A percentile compares a stretch with the other conserved stretches of the same genome.
phyloP scores from a whole-genome alignment of 2,797 vertebrate species.

The Sebastes iracundus region DNA sequence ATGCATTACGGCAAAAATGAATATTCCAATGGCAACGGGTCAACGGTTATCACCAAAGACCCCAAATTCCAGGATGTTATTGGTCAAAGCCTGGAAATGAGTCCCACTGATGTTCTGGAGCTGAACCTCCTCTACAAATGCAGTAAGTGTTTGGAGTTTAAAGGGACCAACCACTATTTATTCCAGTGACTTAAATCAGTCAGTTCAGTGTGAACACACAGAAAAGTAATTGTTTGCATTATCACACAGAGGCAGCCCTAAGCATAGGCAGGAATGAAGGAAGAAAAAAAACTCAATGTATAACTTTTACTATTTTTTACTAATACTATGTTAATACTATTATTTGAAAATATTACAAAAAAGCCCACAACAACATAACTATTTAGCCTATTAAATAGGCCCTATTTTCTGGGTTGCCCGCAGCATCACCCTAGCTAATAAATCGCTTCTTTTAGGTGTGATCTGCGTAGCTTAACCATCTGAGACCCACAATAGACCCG shows the following conservation, averaged over 20 bases:
- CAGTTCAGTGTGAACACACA: not conserved
- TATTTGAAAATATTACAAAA: too few relatives aligned
- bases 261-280: too few relatives aligned
- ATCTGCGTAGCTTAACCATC: too few relatives aligned
- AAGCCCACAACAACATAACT: too few relatives aligned
- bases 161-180: not conserved
- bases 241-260: not conserved
- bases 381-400: too few relatives aligned
- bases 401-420: too few relatives aligned
- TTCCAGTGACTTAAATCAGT: not conserved
- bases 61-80: constrained; percentile 84
- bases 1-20: constrained; percentile 86
- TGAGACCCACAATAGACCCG: too few relatives aligned
- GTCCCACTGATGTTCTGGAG: constrained; percentile 70
- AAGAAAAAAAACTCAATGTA: too few relatives aligned
- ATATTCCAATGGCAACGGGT: constrained; percentile 80
- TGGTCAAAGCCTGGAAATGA: constrained; percentile 85
- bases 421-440: too few relatives aligned
- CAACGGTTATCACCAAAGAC: constrained; percentile 86
- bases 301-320: too few relatives aligned
- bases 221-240: not conserved
- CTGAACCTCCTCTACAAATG: constrained; percentile 85
- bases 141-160: constrained; percentile 75
- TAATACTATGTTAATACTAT: too few relatives aligned
- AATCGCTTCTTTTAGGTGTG: too few relatives aligned